phyloP scores from a whole-genome alignment of 2,113 vertebrate species.

The Actenoides lindsayi region DNA sequence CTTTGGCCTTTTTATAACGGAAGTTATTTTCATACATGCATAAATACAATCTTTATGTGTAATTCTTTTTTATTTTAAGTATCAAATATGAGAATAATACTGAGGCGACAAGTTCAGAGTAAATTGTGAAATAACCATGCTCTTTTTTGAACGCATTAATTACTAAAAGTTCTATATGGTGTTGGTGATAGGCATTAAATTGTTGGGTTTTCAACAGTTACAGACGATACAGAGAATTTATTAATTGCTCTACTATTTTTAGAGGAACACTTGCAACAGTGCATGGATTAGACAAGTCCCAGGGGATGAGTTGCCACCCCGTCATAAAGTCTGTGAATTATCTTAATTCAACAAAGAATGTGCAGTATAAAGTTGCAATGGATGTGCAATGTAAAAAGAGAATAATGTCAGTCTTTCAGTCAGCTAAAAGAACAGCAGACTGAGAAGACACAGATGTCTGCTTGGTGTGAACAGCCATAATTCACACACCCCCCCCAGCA shows the following conservation, averaged over 20 bases:
- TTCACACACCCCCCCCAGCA: neutral
- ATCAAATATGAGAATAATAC: neutral
- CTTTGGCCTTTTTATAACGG: neutral
- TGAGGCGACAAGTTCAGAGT: neutral
- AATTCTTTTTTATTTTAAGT: neutral
- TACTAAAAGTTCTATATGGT: neutral
- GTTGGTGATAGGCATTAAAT: neutral
- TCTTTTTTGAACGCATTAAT: neutral
- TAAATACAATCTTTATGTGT: neutral
- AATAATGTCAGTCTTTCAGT: constrained; percentile 20
- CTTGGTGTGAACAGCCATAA: neutral
- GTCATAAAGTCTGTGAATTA: neutral
- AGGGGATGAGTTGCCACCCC: neutral
- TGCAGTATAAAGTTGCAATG: neutral
- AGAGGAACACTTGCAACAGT: neutral
- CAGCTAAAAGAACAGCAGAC: neutral
- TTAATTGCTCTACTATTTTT: neutral
- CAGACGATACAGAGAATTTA: neutral
- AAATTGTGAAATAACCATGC: neutral
- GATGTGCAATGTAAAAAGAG: neutral
- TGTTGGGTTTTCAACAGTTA: neutral
- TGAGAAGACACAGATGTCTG: constrained; percentile 24
- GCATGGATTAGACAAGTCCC: neutral
- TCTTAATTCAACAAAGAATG: neutral
- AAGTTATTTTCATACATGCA: neutral